Base-by-base conservation (phyloP, 2,113 vertebrate species). In the Talpa occidentalis region DNA sequence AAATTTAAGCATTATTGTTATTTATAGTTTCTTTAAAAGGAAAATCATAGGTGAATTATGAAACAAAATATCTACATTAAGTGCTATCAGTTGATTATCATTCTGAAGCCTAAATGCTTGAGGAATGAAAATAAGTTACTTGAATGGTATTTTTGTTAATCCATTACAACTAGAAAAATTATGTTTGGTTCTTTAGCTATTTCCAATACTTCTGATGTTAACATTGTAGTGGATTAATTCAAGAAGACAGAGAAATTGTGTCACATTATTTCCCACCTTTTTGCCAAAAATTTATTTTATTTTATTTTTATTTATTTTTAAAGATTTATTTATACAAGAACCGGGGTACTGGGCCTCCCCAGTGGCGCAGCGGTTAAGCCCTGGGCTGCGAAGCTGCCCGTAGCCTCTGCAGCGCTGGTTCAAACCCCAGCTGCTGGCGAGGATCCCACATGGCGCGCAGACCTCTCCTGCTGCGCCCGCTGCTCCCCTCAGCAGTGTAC, bases 1-100 rank as follows among this genome's bases (percentile, higher is more conserved):
- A 91, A 97, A 93, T 73, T 74, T 64, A 86, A 90, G 54, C 80
- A 66, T 93, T 32, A 88, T 37, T 66, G 56, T 49, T 49, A 10
- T 14, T 14, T 49, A 80, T 74, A 37, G 19, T 62, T 60, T 90
- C 62, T 89, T 32, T 90, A 70, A 93, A 91, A 96, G 64, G 52
- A 92, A 87, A 94, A 42, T 96, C 74, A 80, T 3, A n/a, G 28
- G 10, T 93, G 22, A 3, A 62, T 62, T 62, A 62, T 30, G 26
- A 26, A 62, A 79, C 10, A 67, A 83, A 74, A 79, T 30, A 21
- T 74, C 49, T 84, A 10, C 32, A 47, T 95, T 82, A 91, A 88
- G 60, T 88, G 70, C 66, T 69, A 78, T 47, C 64, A 42, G 59
- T 80, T 84, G 76, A 74, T 92, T 84, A 69, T 81, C 67, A 84